Percentiles rank a stretch among this genome's conserved stretches.
Conservation (phyloP, 2,888 invertebrate genomes). For the Cantharis nigra region DNA sequence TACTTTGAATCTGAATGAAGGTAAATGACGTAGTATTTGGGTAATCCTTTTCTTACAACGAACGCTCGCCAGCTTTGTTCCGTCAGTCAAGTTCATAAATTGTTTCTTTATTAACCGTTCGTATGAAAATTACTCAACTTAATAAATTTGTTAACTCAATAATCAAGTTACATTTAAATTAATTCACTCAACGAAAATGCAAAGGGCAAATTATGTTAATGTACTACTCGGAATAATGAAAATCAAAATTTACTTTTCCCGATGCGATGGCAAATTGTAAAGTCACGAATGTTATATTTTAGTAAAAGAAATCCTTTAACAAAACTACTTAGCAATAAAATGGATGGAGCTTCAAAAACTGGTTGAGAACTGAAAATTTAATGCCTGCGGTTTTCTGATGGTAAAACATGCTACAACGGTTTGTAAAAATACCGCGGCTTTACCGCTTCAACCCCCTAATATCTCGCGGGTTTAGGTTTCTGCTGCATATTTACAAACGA, state of each 20-base stretch:
- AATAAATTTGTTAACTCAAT: background rate
- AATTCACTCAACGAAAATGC: background rate
- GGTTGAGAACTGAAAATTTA: conserved; percentile 30
- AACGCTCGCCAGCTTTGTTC: background rate
- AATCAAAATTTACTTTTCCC: background rate
- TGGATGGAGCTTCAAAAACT: background rate
- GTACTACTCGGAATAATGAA: background rate
- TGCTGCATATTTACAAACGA: conserved; percentile 17
- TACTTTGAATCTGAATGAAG: background rate
- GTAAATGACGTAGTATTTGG: background rate
- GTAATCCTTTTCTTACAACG: background rate
- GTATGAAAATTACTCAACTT: background rate
- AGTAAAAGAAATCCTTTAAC: background rate
- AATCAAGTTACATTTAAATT: background rate
- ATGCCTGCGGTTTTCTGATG: conserved; percentile 19
- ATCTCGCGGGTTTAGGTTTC: conserved; percentile 18
- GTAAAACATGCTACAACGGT: conserved; percentile 27
- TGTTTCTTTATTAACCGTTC: background rate
- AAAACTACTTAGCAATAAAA: background rate
- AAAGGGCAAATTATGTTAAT: background rate
- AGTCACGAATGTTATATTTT: conserved; percentile 7
- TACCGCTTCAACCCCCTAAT: conserved; percentile 16
- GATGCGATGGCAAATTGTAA: background rate
- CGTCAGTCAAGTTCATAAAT: background rate
- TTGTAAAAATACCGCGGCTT: conserved; percentile 33